phyloP scores from a whole-genome alignment of 1,140 invertebrate genomes.

The Anastatus disparis region DNA sequence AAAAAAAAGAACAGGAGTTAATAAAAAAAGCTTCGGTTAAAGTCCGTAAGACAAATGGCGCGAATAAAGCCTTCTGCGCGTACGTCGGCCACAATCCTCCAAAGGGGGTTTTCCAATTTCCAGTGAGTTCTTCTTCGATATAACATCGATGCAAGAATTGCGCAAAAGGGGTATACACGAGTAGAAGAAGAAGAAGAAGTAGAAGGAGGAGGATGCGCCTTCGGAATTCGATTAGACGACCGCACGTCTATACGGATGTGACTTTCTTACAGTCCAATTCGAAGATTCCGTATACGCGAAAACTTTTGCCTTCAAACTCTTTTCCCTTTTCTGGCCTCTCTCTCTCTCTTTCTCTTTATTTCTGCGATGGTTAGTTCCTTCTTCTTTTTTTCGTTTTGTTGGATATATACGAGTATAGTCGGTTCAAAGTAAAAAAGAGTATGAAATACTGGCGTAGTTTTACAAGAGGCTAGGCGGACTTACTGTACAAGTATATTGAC shows the following conservation, averaged over 20 bases:
- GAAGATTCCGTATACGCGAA: constrained; percentile 45
- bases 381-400: too few species aligned
- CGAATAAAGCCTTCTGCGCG: constrained; percentile 11
- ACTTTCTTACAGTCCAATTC: constrained; percentile 56
- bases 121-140: neutral
- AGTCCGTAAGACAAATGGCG: constrained; percentile 24
- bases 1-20: neutral
- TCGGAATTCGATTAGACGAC: constrained; percentile 61
- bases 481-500: too few species aligned
- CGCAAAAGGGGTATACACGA: neutral
- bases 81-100: neutral
- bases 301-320: neutral
- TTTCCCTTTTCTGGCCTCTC: too few species aligned
- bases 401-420: too few species aligned
- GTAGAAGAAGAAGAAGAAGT: too few species aligned
- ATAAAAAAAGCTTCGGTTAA: neutral
- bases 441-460: too few species aligned
- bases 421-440: too few species aligned
- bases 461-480: too few species aligned
- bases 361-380: too few species aligned
- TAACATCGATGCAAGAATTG: too few species aligned
- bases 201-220: neutral
- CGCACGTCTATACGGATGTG: too few species aligned
- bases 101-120: constrained; percentile 20
- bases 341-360: too few species aligned